Conservation (phyloP, 2,113 vertebrate genomes). For the Cephalopholis sonnerati region DNA sequence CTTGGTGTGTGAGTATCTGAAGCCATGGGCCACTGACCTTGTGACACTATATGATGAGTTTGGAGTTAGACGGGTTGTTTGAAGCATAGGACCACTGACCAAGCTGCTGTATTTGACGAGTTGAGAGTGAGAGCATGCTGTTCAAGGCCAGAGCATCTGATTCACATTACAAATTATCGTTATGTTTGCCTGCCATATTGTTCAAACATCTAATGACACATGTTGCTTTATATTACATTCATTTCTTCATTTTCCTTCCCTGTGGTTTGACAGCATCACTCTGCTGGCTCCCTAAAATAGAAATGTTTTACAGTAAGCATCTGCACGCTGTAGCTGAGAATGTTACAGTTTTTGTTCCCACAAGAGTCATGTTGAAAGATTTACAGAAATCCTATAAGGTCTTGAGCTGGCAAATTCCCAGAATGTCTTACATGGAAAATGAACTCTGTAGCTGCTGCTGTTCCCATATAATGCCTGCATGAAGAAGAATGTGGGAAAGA, state of each 20-base stretch:
- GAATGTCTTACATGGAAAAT: not conserved
- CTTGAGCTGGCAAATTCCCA: constrained; percentile 11
- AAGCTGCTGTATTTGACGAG: too few relatives aligned
- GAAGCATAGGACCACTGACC: too few relatives aligned
- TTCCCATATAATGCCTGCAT: not conserved
- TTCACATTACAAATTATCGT: not conserved
- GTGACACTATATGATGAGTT: too few relatives aligned
- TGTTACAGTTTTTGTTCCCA: constrained; percentile 7
- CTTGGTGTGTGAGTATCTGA: too few relatives aligned
- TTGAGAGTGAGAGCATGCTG: not conserved
- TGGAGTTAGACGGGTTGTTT: too few relatives aligned
- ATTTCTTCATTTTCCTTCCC: not conserved
- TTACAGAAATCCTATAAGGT: not conserved
- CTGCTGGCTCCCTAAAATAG: not conserved
- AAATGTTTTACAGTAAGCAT: constrained; percentile 8
- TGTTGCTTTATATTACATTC: not conserved
- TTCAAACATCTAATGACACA: not conserved
- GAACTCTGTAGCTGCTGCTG: not conserved
- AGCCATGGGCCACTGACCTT: too few relatives aligned
- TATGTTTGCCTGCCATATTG: not conserved
- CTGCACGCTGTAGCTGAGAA: not conserved
- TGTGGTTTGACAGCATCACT: not conserved
- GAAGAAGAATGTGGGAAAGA: not conserved
- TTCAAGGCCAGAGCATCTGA: not conserved
- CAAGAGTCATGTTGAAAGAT: constrained; percentile 5